phyloP scores from a whole-genome alignment of 2,888 invertebrate genomes.

The Stenodema calcarata region DNA sequence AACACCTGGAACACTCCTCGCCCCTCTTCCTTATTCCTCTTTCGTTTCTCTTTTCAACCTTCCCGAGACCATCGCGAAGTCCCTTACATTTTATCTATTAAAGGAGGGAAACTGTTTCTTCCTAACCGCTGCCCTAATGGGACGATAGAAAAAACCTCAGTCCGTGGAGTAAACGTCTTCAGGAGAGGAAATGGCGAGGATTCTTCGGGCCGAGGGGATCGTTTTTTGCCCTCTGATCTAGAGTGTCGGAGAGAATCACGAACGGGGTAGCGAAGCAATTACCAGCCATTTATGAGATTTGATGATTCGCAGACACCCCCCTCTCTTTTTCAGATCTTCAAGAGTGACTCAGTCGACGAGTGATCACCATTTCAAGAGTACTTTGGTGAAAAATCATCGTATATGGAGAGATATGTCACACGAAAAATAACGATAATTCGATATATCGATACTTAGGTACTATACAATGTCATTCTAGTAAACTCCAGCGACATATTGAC shows the following conservation, averaged over 20 bases:
- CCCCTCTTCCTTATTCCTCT: neutral
- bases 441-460: too few species aligned
- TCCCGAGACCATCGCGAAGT: neutral
- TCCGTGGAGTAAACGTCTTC: neutral
- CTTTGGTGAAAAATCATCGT: too few species aligned
- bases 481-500: too few species aligned
- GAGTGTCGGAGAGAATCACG: neutral
- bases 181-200: neutral
- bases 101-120: neutral
- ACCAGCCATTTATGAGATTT: neutral
- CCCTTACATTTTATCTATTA: neutral
- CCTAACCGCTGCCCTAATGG: neutral
- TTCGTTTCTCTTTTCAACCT: neutral
- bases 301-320: neutral
- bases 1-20: neutral
- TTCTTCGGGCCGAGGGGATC: neutral
- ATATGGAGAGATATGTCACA: too few species aligned
- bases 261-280: neutral
- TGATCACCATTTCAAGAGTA: too few species aligned
- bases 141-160: neutral
- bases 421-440: too few species aligned
- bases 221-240: neutral
- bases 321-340: too few species aligned
- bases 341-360: too few species aligned
- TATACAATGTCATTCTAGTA: too few species aligned